phyloP scores from a whole-genome alignment of 1,140 invertebrate species.

The Pomphorhynchus laevis region DNA sequence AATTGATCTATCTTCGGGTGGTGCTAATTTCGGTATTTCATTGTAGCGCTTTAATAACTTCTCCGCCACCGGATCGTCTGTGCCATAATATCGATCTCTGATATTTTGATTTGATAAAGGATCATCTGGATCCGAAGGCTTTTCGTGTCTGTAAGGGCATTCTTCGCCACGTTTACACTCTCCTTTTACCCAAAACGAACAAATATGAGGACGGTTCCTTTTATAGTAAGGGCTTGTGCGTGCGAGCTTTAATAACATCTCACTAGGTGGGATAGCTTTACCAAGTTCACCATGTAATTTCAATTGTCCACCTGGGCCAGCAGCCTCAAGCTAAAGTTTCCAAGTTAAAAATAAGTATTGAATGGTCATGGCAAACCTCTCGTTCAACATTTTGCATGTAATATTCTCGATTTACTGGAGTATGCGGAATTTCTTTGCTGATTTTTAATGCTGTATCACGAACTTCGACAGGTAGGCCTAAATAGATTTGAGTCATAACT shows the following conservation, averaged over 20 bases:
- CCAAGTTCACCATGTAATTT: background rate
- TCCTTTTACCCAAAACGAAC: constrained; percentile 98
- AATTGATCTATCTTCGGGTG: constrained; percentile 71
- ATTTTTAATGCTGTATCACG: constrained; percentile 70
- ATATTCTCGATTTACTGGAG: constrained; percentile 93
- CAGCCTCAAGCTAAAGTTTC: background rate
- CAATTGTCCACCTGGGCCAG: constrained; percentile 3
- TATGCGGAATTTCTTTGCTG: constrained; percentile 64
- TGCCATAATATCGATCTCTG: constrained; percentile 81
- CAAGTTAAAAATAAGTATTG: background rate
- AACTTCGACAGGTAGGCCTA: constrained; percentile 32
- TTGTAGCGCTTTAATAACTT: constrained; percentile 59
- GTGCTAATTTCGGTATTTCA: constrained; percentile 59
- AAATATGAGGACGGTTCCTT: constrained; percentile 83
- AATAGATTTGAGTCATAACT: constrained; percentile 5
- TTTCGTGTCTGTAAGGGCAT: constrained; percentile 92
- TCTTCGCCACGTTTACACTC: constrained; percentile 94
- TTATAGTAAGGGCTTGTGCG: constrained; percentile 92
- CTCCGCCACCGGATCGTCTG: constrained; percentile 90
- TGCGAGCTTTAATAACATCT: constrained; percentile 63
- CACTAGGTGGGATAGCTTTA: constrained; percentile 26
- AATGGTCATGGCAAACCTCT: constrained; percentile 14
- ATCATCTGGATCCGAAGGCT: constrained; percentile 94
- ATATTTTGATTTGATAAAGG: constrained; percentile 95
- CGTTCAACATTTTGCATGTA: constrained; percentile 40